A percentile compares a stretch with the other conserved stretches of the same genome.
Conservation (phyloP, 2,888 invertebrate genomes). For the Dioctria rufipes region DNA sequence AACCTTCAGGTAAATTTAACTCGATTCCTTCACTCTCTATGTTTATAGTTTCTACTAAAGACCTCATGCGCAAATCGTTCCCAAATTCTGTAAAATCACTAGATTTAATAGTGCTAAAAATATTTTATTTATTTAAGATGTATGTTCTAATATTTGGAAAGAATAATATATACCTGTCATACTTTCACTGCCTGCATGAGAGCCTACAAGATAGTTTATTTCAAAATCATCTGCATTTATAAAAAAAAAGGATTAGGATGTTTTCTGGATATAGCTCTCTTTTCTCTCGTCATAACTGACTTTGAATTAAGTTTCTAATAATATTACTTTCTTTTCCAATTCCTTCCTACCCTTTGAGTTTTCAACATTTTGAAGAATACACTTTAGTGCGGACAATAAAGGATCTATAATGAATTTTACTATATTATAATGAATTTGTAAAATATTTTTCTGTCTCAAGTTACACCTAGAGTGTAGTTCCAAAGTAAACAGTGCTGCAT, state of each 20-base stretch:
- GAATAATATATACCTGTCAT: conserved; percentile 32
- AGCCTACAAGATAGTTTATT: not conserved
- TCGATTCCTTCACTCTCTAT: not conserved
- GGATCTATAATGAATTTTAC: too few species aligned
- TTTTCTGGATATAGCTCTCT: conserved; percentile 20
- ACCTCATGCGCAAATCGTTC: conserved; percentile 4
- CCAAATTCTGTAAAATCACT: conserved; percentile 14
- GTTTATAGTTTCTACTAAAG: not conserved
- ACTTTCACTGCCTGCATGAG: not conserved
- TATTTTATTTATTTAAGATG: conserved; percentile 19
- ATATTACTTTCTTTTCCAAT: not conserved
- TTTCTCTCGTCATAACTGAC: conserved; percentile 34
- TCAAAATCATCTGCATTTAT: not conserved
- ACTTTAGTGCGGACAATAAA: too few species aligned
- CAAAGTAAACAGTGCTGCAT: too few species aligned
- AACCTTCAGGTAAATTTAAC: conserved; percentile 7
- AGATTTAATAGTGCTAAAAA: conserved; percentile 20
- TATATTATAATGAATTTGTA: too few species aligned
- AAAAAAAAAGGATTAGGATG: not conserved
- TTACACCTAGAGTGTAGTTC: too few species aligned
- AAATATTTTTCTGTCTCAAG: too few species aligned
- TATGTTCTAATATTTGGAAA: not conserved
- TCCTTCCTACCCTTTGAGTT: too few species aligned
- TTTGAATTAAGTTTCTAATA: conserved; percentile 30
- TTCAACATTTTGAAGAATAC: too few species aligned